A percentile compares a stretch with the other conserved stretches of the same genome.
Conservation (phyloP, 2,888 invertebrate species). For the Anticlea derivata region DNA sequence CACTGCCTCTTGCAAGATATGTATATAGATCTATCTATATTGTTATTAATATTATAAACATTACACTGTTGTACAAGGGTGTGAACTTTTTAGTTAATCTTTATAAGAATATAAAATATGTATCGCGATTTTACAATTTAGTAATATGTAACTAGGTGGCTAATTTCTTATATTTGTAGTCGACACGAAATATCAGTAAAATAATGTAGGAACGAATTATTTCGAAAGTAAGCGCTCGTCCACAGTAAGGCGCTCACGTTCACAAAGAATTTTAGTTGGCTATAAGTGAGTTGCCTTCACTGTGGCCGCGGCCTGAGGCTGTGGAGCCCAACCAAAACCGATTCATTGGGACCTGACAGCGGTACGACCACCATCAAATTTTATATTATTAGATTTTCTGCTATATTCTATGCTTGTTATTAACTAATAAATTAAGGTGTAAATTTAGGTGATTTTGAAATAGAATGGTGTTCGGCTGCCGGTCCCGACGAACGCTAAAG, state of each 20-base stretch:
- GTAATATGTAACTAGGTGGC: conserved; percentile 41
- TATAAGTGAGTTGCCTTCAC: too few species aligned
- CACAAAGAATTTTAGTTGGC: background rate
- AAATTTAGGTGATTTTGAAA: conserved; percentile 18
- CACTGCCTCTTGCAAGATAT: conserved; percentile 58
- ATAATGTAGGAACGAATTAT: conserved; percentile 63
- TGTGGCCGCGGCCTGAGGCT: conserved; percentile 47
- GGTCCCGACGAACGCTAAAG: conserved; percentile 60
- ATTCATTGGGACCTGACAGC: conserved; percentile 51
- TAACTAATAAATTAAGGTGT: conserved; percentile 26
- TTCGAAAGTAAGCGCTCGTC: conserved; percentile 47
- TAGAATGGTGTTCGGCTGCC: conserved; percentile 42
- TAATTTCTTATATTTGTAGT: conserved; percentile 47
- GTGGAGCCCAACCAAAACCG: conserved; percentile 74
- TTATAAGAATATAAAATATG: conserved; percentile 30
- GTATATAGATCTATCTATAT: conserved; percentile 36
- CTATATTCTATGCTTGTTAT: conserved; percentile 29
- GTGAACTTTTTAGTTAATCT: conserved; percentile 23
- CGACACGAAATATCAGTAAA: conserved; percentile 52
- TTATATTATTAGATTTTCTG: conserved; percentile 22
- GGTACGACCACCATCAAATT: conserved; percentile 34
- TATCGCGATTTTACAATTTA: conserved; percentile 42
- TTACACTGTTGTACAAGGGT: conserved; percentile 15
- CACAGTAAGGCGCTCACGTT: conserved; percentile 1
- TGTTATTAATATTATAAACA: conserved; percentile 20